A percentile compares a stretch with the other conserved stretches of the same genome.
Evolutionary conservation across 2,888 invertebrate species (phyloP).

Genomic region (Drosophila siamana): DNA sequence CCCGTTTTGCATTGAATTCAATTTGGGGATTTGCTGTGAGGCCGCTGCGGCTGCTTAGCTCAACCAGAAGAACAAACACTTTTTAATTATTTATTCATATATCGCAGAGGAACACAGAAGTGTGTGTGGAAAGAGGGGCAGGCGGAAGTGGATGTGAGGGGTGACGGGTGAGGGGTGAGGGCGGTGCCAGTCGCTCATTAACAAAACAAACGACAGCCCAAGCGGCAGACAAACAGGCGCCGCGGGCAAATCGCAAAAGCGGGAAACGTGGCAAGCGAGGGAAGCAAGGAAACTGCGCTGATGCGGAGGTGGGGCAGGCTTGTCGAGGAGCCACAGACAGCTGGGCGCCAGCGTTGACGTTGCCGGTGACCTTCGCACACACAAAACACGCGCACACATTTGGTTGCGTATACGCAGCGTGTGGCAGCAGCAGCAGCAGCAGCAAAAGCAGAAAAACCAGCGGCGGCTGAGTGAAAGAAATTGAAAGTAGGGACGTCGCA

Average conservation of each 20-base stretch:
- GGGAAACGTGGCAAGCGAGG: neutral
- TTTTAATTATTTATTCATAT: conserved; percentile 62
- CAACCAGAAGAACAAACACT: conserved; percentile 51
- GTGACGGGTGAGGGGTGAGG: neutral
- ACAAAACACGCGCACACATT: conserved; percentile 23
- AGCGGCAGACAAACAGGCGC: conserved; percentile 56
- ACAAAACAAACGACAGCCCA: conserved; percentile 59
- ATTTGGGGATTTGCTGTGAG: conserved; percentile 26
- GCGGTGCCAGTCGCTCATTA: conserved; percentile 50
- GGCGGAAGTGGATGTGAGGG: neutral
- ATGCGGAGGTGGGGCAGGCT: neutral
- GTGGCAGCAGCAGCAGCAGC: conserved; percentile 18
- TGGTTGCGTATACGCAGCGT: conserved; percentile 53
- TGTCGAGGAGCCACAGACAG: conserved; percentile 44
- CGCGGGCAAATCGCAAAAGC: conserved; percentile 25
- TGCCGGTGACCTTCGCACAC: conserved; percentile 50
- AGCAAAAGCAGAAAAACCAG: neutral
- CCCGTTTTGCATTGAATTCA: conserved; percentile 32
- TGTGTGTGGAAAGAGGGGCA: too few relatives aligned
- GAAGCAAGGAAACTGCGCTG: neutral
- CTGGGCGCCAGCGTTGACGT: conserved; percentile 45
- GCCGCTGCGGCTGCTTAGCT: conserved; percentile 36
- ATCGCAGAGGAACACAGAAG: neutral
- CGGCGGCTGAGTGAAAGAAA: conserved; percentile 32
- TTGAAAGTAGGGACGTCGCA: conserved; percentile 51